Percentiles rank a stretch among this genome's conserved stretches.
Conservation (phyloP, 2,888 invertebrate species). For the Athalia circularis region DNA sequence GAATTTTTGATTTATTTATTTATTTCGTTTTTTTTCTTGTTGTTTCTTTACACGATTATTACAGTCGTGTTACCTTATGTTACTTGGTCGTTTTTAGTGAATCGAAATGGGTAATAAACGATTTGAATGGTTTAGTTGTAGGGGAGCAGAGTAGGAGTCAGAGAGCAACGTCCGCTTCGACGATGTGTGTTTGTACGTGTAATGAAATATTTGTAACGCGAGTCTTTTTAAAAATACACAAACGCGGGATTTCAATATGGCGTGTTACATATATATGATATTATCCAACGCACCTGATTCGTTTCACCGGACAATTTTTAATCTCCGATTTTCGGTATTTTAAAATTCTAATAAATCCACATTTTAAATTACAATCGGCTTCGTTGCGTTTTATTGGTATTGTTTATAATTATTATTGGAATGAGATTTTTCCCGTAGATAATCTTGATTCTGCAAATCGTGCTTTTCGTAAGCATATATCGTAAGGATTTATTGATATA, state of each 20-base stretch:
- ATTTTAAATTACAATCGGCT: too few species aligned
- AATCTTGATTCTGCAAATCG: too few species aligned
- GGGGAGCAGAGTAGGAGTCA: conserved; percentile 38
- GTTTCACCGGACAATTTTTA: too few species aligned
- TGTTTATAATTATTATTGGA: too few species aligned
- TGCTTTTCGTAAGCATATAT: too few species aligned
- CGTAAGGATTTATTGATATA: too few species aligned
- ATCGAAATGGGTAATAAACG: conserved; percentile 38
- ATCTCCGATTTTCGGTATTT: too few species aligned
- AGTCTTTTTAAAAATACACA: conserved; percentile 23
- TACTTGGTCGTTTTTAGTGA: conserved; percentile 14
- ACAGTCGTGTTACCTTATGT: not conserved
- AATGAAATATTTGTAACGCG: conserved; percentile 36
- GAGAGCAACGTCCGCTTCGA: conserved; percentile 36
- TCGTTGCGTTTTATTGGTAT: too few species aligned
- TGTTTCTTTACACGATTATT: not conserved
- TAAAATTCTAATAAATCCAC: too few species aligned
- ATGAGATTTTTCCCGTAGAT: too few species aligned
- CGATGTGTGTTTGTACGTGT: conserved; percentile 19
- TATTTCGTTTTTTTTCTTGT: not conserved
- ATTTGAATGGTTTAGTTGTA: conserved; percentile 14
- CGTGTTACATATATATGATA: not conserved
- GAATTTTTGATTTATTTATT: too few species aligned
- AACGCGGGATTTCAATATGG: not conserved
- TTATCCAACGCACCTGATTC: too few species aligned